These are phyloP conservation scores for Xyrauchen texanus DNA, from an alignment of 2,113 vertebrate species.

Conservation along the genomic window DNA sequence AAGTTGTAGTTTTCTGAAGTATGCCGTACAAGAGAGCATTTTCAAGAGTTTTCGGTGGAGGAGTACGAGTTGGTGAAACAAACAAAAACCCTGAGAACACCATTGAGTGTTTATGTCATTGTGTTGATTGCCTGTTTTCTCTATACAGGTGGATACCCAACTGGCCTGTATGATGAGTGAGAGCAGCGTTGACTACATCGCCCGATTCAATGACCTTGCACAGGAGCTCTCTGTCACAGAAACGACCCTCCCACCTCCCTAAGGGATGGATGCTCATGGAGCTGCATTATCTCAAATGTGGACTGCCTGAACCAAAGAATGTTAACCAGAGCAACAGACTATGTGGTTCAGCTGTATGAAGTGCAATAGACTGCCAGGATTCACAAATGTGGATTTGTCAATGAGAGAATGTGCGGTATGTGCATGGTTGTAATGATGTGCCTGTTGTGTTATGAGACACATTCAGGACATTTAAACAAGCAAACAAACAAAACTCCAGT, in stretches of 20 bases:
- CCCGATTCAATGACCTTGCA: slow-evolving; percentile 96
- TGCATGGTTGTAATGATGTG: slow-evolving; percentile 62
- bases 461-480: slow-evolving; percentile 63
- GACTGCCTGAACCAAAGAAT: background rate
- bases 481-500: slow-evolving; percentile 25
- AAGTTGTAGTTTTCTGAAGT: too few relatives aligned
- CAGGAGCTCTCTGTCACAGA: slow-evolving; percentile 90
- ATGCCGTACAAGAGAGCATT: too few relatives aligned
- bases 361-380: slow-evolving; percentile 55
- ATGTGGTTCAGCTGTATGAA: slow-evolving; percentile 34
- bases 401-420: background rate
- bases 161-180: slow-evolving; percentile 99
- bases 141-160: slow-evolving; percentile 87
- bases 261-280: slow-evolving; percentile 66
- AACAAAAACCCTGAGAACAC: too few relatives aligned
- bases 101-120: too few relatives aligned
- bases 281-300: background rate
- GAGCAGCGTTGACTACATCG: slow-evolving; percentile 97
- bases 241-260: slow-evolving; percentile 67
- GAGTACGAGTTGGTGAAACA: too few relatives aligned
- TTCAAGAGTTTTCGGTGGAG: too few relatives aligned
- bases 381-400: slow-evolving; percentile 52
- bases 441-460: slow-evolving; percentile 56
- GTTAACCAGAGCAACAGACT: background rate
- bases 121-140: background rate